Conservation (phyloP, 2,113 vertebrate species). For the Zapus hudsonius region DNA sequence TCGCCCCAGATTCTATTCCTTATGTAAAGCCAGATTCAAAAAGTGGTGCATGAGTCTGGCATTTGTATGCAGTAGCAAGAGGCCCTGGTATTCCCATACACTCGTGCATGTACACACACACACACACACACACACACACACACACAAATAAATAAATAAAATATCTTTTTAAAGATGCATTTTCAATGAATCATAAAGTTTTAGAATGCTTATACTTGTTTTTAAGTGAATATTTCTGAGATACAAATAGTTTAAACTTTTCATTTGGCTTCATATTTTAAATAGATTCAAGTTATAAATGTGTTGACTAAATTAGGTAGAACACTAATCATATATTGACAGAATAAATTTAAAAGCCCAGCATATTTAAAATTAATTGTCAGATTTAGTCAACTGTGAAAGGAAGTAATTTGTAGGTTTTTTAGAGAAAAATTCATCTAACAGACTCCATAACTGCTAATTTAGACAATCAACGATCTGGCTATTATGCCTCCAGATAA, state of each 20-base stretch:
- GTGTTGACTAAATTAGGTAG: neutral
- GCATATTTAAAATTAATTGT: neutral
- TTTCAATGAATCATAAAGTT: neutral
- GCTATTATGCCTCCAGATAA: neutral
- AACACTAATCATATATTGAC: neutral
- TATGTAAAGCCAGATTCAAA: too few relatives aligned
- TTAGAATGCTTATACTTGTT: neutral
- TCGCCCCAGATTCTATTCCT: too few relatives aligned
- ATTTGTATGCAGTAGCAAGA: too few relatives aligned
- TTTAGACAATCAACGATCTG: neutral
- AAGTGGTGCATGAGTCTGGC: too few relatives aligned
- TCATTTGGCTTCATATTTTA: conserved; percentile 44
- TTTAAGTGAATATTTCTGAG: neutral
- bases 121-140: too few relatives aligned
- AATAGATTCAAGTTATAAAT: conserved; percentile 2
- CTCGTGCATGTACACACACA: too few relatives aligned
- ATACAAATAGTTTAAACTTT: neutral
- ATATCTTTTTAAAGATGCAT: neutral
- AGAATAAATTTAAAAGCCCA: neutral
- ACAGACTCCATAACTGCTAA: neutral
- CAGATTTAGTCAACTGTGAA: neutral
- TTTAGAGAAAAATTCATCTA: conserved; percentile 7
- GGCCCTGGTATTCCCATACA: too few relatives aligned
- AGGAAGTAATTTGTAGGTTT: neutral
- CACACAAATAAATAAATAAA: too few relatives aligned